Percentiles rank a stretch among this genome's conserved stretches.
These are phyloP conservation scores for Glaucomys volans DNA, from an alignment of 2,113 vertebrate genomes.

Conservation along the genomic window DNA sequence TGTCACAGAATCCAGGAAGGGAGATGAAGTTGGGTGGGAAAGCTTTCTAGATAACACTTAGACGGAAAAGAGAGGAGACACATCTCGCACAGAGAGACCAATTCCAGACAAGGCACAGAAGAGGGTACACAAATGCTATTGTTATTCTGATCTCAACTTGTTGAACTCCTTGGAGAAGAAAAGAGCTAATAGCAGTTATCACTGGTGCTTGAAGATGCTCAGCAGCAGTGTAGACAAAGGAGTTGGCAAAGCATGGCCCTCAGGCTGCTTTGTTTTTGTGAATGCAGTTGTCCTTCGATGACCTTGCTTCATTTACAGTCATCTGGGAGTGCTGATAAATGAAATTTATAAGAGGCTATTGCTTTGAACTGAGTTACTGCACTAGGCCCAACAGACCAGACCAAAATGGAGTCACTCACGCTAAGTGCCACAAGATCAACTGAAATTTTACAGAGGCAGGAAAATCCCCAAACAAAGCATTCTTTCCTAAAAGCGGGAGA, in stretches of 20 bases:
- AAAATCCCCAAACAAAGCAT: neutral
- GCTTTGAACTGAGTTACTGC: neutral
- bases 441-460: neutral
- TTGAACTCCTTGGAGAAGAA: neutral
- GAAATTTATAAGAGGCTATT: neutral
- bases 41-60: neutral
- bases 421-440: neutral
- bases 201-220: neutral
- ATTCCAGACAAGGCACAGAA: slow-evolving; percentile 10
- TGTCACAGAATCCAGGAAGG: neutral
- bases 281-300: neutral
- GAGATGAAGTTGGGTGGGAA: neutral
- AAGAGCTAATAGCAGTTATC: neutral
- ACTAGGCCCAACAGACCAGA: neutral
- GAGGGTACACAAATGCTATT: neutral
- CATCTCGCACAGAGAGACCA: neutral
- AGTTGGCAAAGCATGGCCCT: neutral
- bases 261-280: neutral
- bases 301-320: neutral
- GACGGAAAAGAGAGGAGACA: neutral
- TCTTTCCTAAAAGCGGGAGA: neutral
- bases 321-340: neutral
- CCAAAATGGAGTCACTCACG: neutral
- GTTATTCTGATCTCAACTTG: neutral
- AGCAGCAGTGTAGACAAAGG: neutral